A percentile compares a stretch with the other conserved stretches of the same genome.
phyloP scores from a whole-genome alignment of 2,113 vertebrate genomes.

The Mirza zaza region DNA sequence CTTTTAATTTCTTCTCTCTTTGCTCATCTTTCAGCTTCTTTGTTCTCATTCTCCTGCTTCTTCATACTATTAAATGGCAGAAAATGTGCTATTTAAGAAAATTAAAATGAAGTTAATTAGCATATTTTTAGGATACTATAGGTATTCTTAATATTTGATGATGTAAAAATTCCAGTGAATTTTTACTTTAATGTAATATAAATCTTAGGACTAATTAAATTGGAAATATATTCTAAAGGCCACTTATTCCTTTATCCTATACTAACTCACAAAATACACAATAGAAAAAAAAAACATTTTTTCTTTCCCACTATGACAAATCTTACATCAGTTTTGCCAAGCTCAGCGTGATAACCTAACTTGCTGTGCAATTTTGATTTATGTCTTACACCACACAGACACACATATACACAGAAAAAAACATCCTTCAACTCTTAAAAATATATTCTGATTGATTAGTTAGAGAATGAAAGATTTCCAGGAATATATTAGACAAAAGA shows the following conservation, averaged over 20 bases:
- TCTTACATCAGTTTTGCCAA: not conserved
- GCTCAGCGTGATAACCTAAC: not conserved
- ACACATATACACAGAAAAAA: not conserved
- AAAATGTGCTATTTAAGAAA: not conserved
- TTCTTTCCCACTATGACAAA: not conserved
- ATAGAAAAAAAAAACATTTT: not conserved
- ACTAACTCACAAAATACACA: not conserved
- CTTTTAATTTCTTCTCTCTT: not conserved
- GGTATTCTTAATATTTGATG: not conserved
- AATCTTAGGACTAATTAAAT: not conserved
- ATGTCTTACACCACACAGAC: not conserved
- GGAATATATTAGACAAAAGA: slow-evolving; percentile 23
- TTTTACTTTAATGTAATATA: not conserved
- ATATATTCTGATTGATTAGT: slow-evolving; percentile 15
- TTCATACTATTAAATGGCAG: not conserved
- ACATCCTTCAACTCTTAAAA: not conserved
- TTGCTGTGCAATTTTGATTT: slow-evolving; percentile 51
- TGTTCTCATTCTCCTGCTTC: not conserved
- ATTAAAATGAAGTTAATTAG: not conserved
- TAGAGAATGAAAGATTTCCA: slow-evolving; percentile 35
- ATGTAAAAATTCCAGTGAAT: not conserved
- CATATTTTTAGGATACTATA: not conserved
- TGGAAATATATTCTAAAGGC: not conserved
- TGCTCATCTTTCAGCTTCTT: not conserved
- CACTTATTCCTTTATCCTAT: not conserved